These are phyloP conservation scores for Eucidaris tribuloides DNA, from an alignment of 35 echinoderm and acorn worm species.

Conservation along the genomic window DNA sequence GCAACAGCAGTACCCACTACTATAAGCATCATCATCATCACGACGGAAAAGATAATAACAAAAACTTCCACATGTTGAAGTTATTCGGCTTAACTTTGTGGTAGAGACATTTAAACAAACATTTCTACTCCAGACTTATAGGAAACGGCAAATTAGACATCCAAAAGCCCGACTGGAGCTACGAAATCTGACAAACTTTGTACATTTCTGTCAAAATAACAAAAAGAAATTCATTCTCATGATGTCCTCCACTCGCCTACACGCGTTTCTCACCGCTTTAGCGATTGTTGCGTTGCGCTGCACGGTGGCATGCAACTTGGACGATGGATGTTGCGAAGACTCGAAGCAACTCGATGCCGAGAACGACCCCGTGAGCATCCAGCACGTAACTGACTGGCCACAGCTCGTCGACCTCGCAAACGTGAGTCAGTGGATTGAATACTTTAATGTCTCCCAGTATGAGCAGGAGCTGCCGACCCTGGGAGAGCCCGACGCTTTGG, in stretches of 20 bases:
- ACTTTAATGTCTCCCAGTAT: background rate
- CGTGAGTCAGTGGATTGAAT: background rate
- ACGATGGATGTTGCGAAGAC: background rate
- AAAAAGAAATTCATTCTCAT: background rate
- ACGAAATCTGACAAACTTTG: background rate
- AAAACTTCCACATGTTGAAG: too few species aligned
- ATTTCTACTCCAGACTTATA: background rate
- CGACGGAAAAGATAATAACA: too few species aligned
- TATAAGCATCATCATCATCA: too few species aligned
- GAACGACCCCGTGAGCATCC: background rate
- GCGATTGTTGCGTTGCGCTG: background rate
- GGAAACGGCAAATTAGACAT: background rate
- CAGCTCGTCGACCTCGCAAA: background rate
- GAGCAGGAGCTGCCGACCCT: slow-evolving; percentile 30
- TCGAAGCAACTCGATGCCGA: background rate
- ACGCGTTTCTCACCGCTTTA: too few species aligned
- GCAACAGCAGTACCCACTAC: too few species aligned
- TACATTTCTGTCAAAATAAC: background rate
- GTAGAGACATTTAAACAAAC: background rate
- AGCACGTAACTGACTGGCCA: background rate
- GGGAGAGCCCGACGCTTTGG: slow-evolving; percentile 26
- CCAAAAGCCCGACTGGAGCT: background rate
- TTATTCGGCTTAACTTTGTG: background rate
- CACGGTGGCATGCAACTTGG: slow-evolving; percentile 13
- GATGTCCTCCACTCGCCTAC: background rate